Conservation (phyloP, 2,113 vertebrate species). For the Pachypanchax playfairii region DNA sequence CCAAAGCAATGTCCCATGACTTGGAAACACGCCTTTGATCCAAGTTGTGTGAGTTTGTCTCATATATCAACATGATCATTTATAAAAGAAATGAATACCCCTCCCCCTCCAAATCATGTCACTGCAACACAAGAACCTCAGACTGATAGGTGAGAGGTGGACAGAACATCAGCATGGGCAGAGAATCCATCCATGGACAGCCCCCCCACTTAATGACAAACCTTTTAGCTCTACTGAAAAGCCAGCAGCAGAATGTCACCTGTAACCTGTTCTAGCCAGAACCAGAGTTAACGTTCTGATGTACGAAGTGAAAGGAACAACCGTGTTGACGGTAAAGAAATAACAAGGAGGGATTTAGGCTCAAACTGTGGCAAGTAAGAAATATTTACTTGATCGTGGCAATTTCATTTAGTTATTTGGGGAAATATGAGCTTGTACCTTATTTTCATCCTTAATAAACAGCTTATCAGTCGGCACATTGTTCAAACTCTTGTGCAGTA, state of each 20-base stretch:
- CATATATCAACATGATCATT: constrained; percentile 1
- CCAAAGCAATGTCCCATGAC: constrained; percentile 58
- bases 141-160: no score
- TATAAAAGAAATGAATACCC: neutral
- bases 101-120: neutral
- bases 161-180: no score
- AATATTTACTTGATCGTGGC: neutral
- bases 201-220: no score
- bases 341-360: no score
- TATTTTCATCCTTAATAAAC: constrained; percentile 8
- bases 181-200: no score
- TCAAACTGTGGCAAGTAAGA: no score
- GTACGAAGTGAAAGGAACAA: no score
- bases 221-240: no score
- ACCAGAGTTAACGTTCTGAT: no score
- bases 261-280: no score
- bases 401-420: constrained; percentile 13
- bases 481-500: constrained; percentile 6
- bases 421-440: neutral
- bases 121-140: neutral
- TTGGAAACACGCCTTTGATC: constrained; percentile 24
- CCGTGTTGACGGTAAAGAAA: no score
- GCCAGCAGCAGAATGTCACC: no score
- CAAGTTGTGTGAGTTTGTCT: neutral
- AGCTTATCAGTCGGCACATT: constrained; percentile 2